Conservation (phyloP, 2,113 vertebrate species). For the Indicator maculatus region DNA sequence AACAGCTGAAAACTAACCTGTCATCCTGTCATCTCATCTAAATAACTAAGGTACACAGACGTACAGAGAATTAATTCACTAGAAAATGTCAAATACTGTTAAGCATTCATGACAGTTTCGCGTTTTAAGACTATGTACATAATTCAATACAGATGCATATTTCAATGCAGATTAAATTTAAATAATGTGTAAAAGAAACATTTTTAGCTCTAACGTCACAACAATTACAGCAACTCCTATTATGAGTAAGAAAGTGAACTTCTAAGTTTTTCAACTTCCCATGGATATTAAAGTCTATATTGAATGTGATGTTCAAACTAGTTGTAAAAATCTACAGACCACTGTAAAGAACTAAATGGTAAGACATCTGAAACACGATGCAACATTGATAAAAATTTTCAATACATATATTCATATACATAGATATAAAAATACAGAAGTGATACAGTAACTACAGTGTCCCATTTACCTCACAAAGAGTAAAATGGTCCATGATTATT, state of each 20-base stretch:
- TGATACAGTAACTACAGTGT: conserved; percentile 1
- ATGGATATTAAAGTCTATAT: background rate
- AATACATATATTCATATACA: background rate
- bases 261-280: background rate
- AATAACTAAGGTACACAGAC: background rate
- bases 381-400: background rate
- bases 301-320: background rate
- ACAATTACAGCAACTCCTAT: background rate
- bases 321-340: background rate
- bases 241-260: background rate
- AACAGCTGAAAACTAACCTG: background rate
- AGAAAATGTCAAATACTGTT: background rate
- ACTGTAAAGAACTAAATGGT: background rate
- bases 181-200: background rate
- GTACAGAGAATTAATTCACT: background rate
- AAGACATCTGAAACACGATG: background rate
- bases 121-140: background rate
- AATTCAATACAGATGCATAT: background rate
- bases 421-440: background rate
- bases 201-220: background rate
- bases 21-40: background rate
- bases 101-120: background rate
- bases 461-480: background rate
- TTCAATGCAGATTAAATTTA: background rate
- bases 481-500: background rate